These are phyloP conservation scores for Melanotaenia maccullochi DNA, from an alignment of 2,797 vertebrate genomes.

Conservation along the genomic window DNA sequence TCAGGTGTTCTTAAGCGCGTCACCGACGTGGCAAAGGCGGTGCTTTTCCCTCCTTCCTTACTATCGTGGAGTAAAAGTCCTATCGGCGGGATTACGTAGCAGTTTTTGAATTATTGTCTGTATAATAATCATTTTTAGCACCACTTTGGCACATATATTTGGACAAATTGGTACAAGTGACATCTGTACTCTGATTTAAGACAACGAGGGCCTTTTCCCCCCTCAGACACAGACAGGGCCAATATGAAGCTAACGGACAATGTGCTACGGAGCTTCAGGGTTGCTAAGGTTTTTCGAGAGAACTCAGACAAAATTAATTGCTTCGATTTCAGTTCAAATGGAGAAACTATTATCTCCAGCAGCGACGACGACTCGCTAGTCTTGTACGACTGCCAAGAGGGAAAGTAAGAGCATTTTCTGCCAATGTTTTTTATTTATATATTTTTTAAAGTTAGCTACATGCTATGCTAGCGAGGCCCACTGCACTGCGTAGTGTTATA, in stretches of 20 bases:
- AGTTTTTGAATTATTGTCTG: constrained; percentile 40
- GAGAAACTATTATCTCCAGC: constrained; percentile 97
- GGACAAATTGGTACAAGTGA: background rate
- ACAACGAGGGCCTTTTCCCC: constrained; percentile 58
- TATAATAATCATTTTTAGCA: background rate
- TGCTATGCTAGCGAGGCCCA: constrained; percentile 69
- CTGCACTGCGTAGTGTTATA: constrained; percentile 28
- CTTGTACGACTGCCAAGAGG: constrained; percentile 98
- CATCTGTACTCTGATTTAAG: background rate
- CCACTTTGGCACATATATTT: background rate
- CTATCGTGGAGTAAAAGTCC: constrained; percentile 25
- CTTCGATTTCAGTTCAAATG: constrained; percentile 98
- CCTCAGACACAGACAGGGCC: constrained; percentile 67
- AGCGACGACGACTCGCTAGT: constrained; percentile 98
- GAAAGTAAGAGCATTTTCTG: constrained; percentile 88
- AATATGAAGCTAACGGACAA: constrained; percentile 99
- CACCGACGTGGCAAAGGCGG: constrained; percentile 61
- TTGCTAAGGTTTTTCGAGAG: constrained; percentile 98
- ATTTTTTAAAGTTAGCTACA: constrained; percentile 39
- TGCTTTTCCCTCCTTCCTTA: constrained; percentile 46
- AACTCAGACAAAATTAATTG: constrained; percentile 99
- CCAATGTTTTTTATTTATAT: background rate
- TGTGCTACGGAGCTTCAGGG: constrained; percentile 98
- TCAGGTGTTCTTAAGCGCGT: constrained; percentile 48
- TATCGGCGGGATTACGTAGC: constrained; percentile 60